Base-by-base conservation (phyloP, 2,797 vertebrate genomes). In the Aphelocoma californica region DNA sequence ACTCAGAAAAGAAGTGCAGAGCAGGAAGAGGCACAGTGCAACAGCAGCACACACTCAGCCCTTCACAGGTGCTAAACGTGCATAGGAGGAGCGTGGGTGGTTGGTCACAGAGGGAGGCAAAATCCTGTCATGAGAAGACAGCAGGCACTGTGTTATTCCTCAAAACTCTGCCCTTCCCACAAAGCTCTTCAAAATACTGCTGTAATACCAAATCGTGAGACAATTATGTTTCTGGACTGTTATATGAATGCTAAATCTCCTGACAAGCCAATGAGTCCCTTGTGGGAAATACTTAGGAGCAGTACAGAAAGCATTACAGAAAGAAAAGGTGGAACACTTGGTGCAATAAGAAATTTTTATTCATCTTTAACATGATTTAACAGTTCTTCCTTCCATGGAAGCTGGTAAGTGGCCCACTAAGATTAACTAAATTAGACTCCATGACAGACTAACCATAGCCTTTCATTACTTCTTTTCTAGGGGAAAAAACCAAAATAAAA, bases 121-220 rank as follows among this genome's bases (percentile, higher is more conserved):
- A 90, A 83, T 28, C 36, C 19, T 23, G 17, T 3, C 53, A 4
- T 36, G 16, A 78, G 53, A 69, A 78, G 57, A 45, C 45, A 81
- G 64, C 9, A 71, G 50, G 32, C 17, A 62, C 38, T 36, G 6
- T 60, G 31, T 2, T 54, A 8, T 3, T 82, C 48, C 80, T 85
- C 38, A 57, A 40, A 82, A n/a, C n/a, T 21, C 47, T 61, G 18
- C 38, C 31, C 26, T 26, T 8, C 36, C 11, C 32, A 32, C 31
- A 80, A 60, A 91, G 51, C 54, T 47, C 61, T 85, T 83, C 40
- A 87, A 90, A 93, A 73, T 61, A 32, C n/a, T 86, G n/a, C 44
- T 64, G 32, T 28, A 84, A 88, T 47, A 90, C 24, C 32, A 71
- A 67, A 77, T 53, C 26, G 62, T 44, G 34, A 67, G 51, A 62